Evolutionary conservation across 23 tunicate species (phyloP), one percentile per base, ranked within the genome.

Genomic region (Oikopleura albicans): DNA sequence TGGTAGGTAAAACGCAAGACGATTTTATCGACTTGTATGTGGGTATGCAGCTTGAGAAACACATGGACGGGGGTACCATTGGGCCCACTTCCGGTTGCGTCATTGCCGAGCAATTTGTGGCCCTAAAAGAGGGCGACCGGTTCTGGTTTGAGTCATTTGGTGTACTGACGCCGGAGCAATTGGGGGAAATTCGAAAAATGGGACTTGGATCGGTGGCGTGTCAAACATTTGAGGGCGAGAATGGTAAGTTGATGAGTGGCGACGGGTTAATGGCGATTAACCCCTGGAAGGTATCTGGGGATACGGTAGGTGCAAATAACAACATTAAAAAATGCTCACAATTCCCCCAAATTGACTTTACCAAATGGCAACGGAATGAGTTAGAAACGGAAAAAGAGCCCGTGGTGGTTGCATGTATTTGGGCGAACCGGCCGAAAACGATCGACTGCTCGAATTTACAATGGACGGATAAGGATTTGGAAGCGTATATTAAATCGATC

Each of bases 51-150:
- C 79, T 71, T 2, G 79, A 71, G 37, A 71, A 71, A 29, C 79
- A 71, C 31, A 71, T 71, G 79, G 34, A 16, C 27, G 79, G 79
- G 35, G 79, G 79, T 12, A 71, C 79, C 37, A 37, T 71, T 31
- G 79, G 79, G 34, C 79, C 79, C 27, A 71, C 79, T 2, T 16
- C 79, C 2, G 79, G 79, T 12, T 71, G 79, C 37, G 37, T 71
- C 31, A 31, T 71, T 16, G 79, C 79, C 37, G 79, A 71, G 79
- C 79, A 71, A 71, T 71, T 71, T 71, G 79, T 71, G 4, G 79
- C 79, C 4, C 79, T 71, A 2, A 71, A 71, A 29, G 79, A 71
- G 37, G 79, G 79, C 33, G 79, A 71, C 31, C 33, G 79, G 35
- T 71, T 71, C 37, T 71, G 79, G 79, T 71, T 71, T 31, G 79